Evolutionary conservation across 2,113 vertebrate species (phyloP), one percentile per base, ranked within the genome.

Genomic region (Chlamydotis undulata): DNA sequence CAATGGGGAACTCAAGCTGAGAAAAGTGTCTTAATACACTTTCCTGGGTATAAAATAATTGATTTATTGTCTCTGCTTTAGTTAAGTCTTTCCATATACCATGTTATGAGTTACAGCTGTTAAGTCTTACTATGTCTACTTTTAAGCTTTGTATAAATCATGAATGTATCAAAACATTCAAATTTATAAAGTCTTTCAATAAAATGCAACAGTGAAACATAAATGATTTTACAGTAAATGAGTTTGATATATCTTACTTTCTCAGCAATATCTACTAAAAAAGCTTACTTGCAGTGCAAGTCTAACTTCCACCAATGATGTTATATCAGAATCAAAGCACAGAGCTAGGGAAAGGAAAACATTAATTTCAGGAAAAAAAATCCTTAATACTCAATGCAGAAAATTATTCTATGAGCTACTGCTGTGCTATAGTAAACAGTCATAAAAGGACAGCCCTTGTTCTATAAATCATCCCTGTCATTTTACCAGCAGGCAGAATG

Each of bases 161-260:
- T 35, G 19, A 17, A 29, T 52, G 17, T 35, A 57, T n/a, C n/a
- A n/a, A n/a, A n/a, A n/a, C n/a, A n/a, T n/a, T n/a, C n/a, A n/a
- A n/a, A n/a, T n/a, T n/a, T n/a, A n/a, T 78, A 89, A 81, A 35
- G 47, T 75, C 24, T 87, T 95, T 82, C 14, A 94, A 84, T 96
- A 96, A 95, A 97, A 60, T 73, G 28, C 16, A 80, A 61, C 37
- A 59, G 21, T 59, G 19, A 93, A 92, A 78, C 9, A 71, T 5
- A 71, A 71, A 68, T 26, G 2, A 33, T 95, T 73, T 76, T 79
- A 19, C 4, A 77, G 21, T 43, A 61, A 74, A 47, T 74, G 8
- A 49, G n/a, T 87, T 55, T 74, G n/a, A 35, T 67, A 17, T 45
- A 13, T 24, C 9, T 84, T 55, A 14, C 18, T 74, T 74, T 81